Percentiles rank a stretch among this genome's conserved stretches.
Evolutionary conservation across 1,140 invertebrate species (phyloP).

Genomic region (Zaprionus lachaisei): DNA sequence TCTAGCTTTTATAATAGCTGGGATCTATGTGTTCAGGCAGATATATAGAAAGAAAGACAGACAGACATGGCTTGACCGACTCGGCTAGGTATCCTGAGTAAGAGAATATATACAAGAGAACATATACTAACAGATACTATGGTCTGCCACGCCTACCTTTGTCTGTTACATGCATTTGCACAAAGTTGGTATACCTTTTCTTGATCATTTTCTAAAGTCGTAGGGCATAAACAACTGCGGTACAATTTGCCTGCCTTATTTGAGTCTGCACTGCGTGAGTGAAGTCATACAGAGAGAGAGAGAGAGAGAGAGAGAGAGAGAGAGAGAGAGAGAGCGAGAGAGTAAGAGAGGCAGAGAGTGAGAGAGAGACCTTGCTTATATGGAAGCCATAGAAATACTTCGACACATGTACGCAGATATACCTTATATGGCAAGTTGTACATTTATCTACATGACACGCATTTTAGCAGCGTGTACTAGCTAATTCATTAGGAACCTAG

Average conservation of each 20-base stretch:
- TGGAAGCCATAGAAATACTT: constrained; percentile 41
- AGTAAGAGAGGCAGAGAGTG: not conserved
- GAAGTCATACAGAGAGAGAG: constrained; percentile 18
- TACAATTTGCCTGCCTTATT: constrained; percentile 5
- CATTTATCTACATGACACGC: constrained; percentile 16
- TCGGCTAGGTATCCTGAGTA: too few relatives aligned
- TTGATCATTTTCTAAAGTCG: too few relatives aligned
- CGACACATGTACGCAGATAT: not conserved
- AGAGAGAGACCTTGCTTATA: not conserved
- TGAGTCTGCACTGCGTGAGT: not conserved
- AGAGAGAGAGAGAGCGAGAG: not conserved
- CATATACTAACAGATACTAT: too few relatives aligned
- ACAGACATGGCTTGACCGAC: too few relatives aligned
- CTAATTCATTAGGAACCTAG: constrained; percentile 26
- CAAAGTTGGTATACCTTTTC: too few relatives aligned
- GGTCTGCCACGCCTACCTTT: too few relatives aligned
- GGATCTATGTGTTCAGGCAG: too few relatives aligned
- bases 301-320: not conserved
- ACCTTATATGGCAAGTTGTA: constrained; percentile 1
- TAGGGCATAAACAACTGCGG: constrained; percentile 1
- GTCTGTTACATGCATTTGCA: too few relatives aligned
- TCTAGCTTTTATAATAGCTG: too few relatives aligned
- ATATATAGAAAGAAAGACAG: too few relatives aligned
- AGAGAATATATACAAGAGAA: too few relatives aligned
- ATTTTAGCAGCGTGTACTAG: constrained; percentile 18